phyloP scores from a whole-genome alignment of 1,140 invertebrate species.

The Drosophila kikkawai region DNA sequence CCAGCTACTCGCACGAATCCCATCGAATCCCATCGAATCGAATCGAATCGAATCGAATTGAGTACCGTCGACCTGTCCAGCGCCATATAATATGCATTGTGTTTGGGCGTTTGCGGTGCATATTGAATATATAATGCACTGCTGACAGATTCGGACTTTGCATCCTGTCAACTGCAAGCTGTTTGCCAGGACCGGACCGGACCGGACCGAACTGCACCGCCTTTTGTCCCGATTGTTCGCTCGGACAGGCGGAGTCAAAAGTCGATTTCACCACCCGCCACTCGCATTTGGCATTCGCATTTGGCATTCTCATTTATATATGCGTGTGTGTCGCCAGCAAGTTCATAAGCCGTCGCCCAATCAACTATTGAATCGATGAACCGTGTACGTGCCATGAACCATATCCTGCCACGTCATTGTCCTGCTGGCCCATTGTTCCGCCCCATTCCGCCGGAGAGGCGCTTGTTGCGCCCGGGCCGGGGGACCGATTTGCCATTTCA shows the following conservation, averaged over 20 bases:
- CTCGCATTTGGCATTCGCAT: conserved; percentile 17
- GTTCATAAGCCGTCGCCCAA: conserved; percentile 51
- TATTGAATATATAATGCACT: conserved; percentile 58
- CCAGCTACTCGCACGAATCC: neutral
- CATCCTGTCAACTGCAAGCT: conserved; percentile 45
- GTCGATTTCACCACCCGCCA: conserved; percentile 34
- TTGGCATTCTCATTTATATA: conserved; percentile 36
- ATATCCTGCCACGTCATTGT: conserved; percentile 37
- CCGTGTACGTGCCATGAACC: conserved; percentile 28
- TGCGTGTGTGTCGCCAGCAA: conserved; percentile 13
- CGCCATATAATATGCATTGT: conserved; percentile 32
- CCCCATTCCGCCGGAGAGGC: neutral
- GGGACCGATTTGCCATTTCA: conserved; percentile 29
- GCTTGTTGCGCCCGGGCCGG: conserved; percentile 32
- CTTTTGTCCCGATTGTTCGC: conserved; percentile 45
- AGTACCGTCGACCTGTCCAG: conserved; percentile 6
- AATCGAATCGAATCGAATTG: neutral
- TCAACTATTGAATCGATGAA: conserved; percentile 46
- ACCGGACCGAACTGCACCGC: neutral
- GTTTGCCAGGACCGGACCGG: conserved; percentile 1
- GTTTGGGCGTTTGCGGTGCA: conserved; percentile 26
- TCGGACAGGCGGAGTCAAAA: conserved; percentile 47
- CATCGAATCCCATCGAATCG: neutral
- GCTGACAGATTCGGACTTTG: conserved; percentile 49
- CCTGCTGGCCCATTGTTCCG: conserved; percentile 29